phyloP scores from a whole-genome alignment of 2,113 vertebrate genomes.

The Tychaedon coryphoeus region DNA sequence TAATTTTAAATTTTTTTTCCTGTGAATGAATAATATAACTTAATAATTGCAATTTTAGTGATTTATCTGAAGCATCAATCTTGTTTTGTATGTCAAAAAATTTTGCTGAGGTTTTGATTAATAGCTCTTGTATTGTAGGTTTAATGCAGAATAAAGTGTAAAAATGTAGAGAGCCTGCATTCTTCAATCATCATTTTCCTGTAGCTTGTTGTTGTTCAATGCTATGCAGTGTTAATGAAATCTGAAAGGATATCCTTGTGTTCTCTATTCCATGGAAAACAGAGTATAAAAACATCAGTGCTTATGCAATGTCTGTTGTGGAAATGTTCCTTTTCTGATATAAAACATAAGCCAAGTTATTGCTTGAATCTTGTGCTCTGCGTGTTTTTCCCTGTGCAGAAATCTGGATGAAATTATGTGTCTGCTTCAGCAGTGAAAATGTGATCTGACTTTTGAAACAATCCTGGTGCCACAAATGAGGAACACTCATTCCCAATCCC shows the following conservation, averaged over 20 bases:
- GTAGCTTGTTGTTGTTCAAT: not conserved
- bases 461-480: not conserved
- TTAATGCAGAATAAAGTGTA: not conserved
- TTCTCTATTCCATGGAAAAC: not conserved
- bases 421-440: not conserved
- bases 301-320: not conserved
- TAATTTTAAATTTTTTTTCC: not conserved
- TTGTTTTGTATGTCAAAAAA: not conserved
- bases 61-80: not conserved
- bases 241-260: not conserved
- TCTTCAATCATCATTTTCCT: not conserved
- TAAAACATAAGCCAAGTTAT: not conserved
- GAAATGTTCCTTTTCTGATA: not conserved
- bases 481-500: not conserved
- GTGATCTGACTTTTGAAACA: not conserved
- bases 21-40: fast-evolving
- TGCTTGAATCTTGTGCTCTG: not conserved
- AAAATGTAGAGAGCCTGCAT: not conserved
- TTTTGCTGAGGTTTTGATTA: not conserved
- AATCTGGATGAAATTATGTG: not conserved
- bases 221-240: not conserved
- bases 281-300: not conserved
- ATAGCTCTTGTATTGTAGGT: not conserved
- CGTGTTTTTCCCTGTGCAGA: too few species aligned
- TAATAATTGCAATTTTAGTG: not conserved